phyloP scores from a whole-genome alignment of 2,888 invertebrate genomes.

The Nematopogon swammerdamellus region DNA sequence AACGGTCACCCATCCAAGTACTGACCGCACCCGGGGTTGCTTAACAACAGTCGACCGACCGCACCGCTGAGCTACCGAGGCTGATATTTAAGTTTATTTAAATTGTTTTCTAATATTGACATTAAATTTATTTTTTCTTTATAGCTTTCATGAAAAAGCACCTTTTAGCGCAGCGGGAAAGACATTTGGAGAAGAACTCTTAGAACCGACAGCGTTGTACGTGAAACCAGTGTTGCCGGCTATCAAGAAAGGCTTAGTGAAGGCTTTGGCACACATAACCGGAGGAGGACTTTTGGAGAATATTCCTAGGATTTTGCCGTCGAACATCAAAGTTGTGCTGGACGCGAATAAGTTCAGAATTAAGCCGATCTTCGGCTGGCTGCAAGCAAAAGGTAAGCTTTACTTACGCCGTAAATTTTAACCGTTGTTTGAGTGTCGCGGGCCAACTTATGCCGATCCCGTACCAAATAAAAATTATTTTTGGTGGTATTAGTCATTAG shows the following conservation, averaged over 20 bases:
- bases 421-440: too few relatives aligned
- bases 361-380: conserved; percentile 84
- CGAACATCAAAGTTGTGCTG: conserved; percentile 60
- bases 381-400: conserved; percentile 64
- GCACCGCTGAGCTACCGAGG: too few relatives aligned
- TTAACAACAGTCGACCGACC: too few relatives aligned
- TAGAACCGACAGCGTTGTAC: conserved; percentile 87
- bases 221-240: conserved; percentile 71
- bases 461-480: too few relatives aligned
- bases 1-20: too few relatives aligned
- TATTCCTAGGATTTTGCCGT: conserved; percentile 78
- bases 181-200: conserved; percentile 69
- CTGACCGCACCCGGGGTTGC: too few relatives aligned
- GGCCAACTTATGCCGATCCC: too few relatives aligned
- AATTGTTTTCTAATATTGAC: too few relatives aligned
- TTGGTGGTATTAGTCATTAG: too few relatives aligned
- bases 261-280: conserved; percentile 90
- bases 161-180: conserved; percentile 35
- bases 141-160: conserved; percentile 35
- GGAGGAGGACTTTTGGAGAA: conserved; percentile 91
- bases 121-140: too few relatives aligned
- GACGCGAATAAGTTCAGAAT: conserved; percentile 72
- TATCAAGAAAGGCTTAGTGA: conserved; percentile 67
- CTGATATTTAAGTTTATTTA: too few relatives aligned
- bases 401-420: neutral